Base-by-base conservation (phyloP, 2,113 vertebrate genomes). In the Girardinichthys multiradiatus region DNA sequence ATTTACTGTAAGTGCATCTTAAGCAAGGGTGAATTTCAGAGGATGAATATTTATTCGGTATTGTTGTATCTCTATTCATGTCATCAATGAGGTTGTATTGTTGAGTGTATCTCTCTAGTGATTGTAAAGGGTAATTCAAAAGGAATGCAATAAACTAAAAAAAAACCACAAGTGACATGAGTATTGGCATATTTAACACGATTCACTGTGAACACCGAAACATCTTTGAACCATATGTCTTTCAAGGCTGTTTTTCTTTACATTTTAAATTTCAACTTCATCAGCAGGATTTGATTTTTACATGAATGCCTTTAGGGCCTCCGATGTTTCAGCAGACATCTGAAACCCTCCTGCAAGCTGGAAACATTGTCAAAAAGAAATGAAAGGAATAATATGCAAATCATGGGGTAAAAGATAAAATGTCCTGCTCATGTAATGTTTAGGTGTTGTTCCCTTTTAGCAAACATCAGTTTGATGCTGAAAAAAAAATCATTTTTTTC, bases 401-500 rank as follows among this genome's bases (percentile, higher is more conserved):
- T 7, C 24, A n/a, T n/a, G 24, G 21, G 9, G 48, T n/a, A n/a
- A n/a, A n/a, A n/a, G n/a, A n/a, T n/a, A n/a, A n/a, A n/a, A n/a
- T n/a, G 4, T 63, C 11, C n/a, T 51, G 37, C 7, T 63, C 27
- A 17, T 15, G 48, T 28, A 24, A 37, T 65, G 37, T 71, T 75
- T 30, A 27, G 19, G 54, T 19, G 24, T 61, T 2, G 1, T 76
- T 28, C 31, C 57, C n/a, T 42, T 8, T 54, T 12, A 63, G 29
- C 31, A 54, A 54, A 54, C 8, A 54, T 68, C 67, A 48, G 35
- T n/a, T 69, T 72, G 6, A 42, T 35, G 64, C 66, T 35, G 72
- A 11, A 68, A 61, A 17, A 48, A 30, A 30, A 10, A 5, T 54
- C 21, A 54, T 54, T 2, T 5, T 54, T 65, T 51, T 27, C 1